Evolutionary conservation across 2,888 invertebrate species (phyloP), one percentile per base, ranked within the genome.

Genomic region (Eilema caniola): DNA sequence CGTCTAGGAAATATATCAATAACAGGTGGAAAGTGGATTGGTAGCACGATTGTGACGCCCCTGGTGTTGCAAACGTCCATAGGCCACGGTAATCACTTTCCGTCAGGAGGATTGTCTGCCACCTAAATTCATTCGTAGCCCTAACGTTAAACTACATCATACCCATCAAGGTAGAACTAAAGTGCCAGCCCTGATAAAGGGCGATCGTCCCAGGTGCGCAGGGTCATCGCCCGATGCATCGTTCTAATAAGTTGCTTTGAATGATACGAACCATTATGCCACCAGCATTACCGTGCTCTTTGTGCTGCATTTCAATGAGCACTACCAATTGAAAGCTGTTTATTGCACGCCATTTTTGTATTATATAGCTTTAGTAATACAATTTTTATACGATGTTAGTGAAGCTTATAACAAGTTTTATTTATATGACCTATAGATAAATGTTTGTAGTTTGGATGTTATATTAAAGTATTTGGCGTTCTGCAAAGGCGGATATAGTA

Each of bases 141-240:
- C n/a, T n/a, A n/a, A n/a, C n/a, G n/a, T n/a, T n/a, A n/a, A n/a
- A n/a, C n/a, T n/a, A n/a, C n/a, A 33, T 33, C 8, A 33, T 8
- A 33, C 7, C 8, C 31, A n/a, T n/a, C 8, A 33, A 7, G 31
- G 31, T 33, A 7, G 31, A 33, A 7, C 3, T 33, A 33, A 33
- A 33, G 31, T 78, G 82, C 0, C 81, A 88, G 33, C 89, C 89
- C 87, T 88, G 60, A 3, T 2, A 31, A 64, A 77, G 82, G 78
- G 82, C 81, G 77, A 82, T 81, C 76, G 82, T 71, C 86, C 89
- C 88, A 89, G 89, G 89, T 88, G 88, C 76, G 74, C 70, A 70
- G 80, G 88, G 84, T 89, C 87, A 78, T 70, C 68, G 88, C 66
- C 62, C 78, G 67, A 75, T 69, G 69, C 71, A 69, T 67, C 71